Evolutionary conservation across 2,797 vertebrate species (phyloP).

Genomic region (Sebastes reedi): DNA sequence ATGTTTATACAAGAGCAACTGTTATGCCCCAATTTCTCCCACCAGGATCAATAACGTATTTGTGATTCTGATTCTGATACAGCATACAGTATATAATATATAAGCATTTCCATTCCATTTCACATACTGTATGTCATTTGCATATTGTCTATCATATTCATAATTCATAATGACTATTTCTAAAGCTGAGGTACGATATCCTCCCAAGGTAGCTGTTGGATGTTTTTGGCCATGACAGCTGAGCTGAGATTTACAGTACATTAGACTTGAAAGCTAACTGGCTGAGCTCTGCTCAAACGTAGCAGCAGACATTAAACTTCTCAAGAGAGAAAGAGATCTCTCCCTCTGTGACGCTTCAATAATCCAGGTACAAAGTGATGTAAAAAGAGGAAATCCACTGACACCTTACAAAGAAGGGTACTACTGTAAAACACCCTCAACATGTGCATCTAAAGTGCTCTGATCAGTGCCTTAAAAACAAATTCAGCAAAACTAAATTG

Average conservation of each 20-base stretch:
- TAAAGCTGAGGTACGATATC: not conserved
- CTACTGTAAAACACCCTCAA: not conserved
- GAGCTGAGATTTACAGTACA: constrained; percentile 7
- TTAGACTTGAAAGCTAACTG: constrained; percentile 26
- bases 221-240: not conserved
- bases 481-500: not conserved
- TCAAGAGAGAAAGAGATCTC: not conserved
- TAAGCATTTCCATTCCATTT: not conserved
- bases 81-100: not conserved
- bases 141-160: not conserved
- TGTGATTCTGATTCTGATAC: too few species aligned
- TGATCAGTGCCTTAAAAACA: too few species aligned
- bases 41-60: not conserved
- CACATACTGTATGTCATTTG: not conserved
- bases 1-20: too few species aligned
- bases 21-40: too few species aligned
- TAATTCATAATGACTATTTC: not conserved
- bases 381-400: not conserved
- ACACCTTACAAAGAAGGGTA: not conserved
- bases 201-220: not conserved
- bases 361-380: not conserved
- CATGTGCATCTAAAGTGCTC: not conserved
- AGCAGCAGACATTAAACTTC: not conserved
- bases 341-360: not conserved
- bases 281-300: not conserved